Evolutionary conservation across 23 tunicate species (phyloP), one percentile per base, ranked within the genome.

Genomic region (Trididemnum miniatum): DNA sequence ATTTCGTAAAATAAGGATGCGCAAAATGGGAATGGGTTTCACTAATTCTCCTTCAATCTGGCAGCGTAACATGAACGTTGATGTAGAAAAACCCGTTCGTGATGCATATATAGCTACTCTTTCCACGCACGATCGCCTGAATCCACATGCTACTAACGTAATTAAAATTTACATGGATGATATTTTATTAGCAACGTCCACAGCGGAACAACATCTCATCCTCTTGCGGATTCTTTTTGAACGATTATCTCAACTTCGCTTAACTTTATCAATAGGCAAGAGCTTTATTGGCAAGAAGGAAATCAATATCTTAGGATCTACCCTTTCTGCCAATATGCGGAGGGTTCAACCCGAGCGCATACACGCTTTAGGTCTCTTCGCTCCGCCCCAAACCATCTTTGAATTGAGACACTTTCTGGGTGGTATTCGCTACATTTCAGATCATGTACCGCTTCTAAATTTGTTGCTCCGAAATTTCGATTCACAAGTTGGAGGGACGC

Each of bases 301-400:
- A 2, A 31, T 69, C 5, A 7, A 69, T 34, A 12, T 69, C 31
- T n/a, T 69, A 28, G 75, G 75, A 12, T 31, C 75, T 34, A 69
- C 75, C 20, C 5, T 69, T 12, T 4, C 35, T 34, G 38, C 7
- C 5, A 7, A 69, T 12, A 20, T 3, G n/a, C 26, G 65, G 1
- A 35, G 33, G 32, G 84, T 80, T 20, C 84, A 80, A 33, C 84
- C 84, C 27, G 52, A 80, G 34, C 65, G 84, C 20, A 64, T 80
- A 1, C 5, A 37, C 24, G 84, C 84, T 23, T 77, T 80, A 34
- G 23, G 9, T 1, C 12, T 33, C 34, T 4, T 80, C 12, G 28
- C 84, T 22, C 76, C 84, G 1, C 76, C 84, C 15, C 18, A 34
- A 23, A 31, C 35, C 23, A 80, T 80, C 9, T 34, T 22, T 20